Evolutionary conservation across 2,113 vertebrate genomes (phyloP).

Genomic region (Ornithorhynchus anatinus): DNA sequence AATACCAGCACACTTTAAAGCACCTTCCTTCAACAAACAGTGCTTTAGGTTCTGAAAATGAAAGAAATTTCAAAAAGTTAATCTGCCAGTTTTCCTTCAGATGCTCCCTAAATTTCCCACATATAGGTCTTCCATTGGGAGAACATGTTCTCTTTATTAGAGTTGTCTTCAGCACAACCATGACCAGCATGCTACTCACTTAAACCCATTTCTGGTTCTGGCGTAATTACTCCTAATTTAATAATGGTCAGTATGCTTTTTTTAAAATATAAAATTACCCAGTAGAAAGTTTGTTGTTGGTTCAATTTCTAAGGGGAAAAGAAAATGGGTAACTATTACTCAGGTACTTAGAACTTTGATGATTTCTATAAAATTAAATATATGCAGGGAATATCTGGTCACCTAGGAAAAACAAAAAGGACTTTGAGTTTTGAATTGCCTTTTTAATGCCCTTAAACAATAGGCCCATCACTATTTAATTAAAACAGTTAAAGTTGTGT

Average conservation of each 20-base stretch:
- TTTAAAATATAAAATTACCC: background rate
- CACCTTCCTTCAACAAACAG: no score
- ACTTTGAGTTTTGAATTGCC: slow-evolving; percentile 58
- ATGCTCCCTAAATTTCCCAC: no score
- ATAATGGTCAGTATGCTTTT: no score
- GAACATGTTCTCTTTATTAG: no score
- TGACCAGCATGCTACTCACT: no score
- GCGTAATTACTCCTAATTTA: no score
- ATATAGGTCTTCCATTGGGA: no score
- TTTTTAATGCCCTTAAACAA: slow-evolving; percentile 70
- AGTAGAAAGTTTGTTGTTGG: slow-evolving; percentile 24
- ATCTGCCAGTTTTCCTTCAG: no score
- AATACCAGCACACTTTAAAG: no score
- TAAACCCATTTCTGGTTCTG: background rate
- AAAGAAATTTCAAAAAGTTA: no score
- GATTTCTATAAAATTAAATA: slow-evolving; percentile 70
- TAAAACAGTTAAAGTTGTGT: slow-evolving; percentile 73
- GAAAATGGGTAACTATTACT: slow-evolving; percentile 40
- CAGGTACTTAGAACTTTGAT: slow-evolving; percentile 65
- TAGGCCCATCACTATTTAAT: slow-evolving; percentile 72
- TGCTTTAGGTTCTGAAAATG: no score
- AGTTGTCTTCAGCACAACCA: no score
- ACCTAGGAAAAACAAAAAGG: slow-evolving; percentile 51
- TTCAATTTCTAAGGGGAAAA: slow-evolving; percentile 1
- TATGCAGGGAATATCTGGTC: slow-evolving; percentile 64